phyloP scores from a whole-genome alignment of 2,888 invertebrate species.

The Leucoma salicis region DNA sequence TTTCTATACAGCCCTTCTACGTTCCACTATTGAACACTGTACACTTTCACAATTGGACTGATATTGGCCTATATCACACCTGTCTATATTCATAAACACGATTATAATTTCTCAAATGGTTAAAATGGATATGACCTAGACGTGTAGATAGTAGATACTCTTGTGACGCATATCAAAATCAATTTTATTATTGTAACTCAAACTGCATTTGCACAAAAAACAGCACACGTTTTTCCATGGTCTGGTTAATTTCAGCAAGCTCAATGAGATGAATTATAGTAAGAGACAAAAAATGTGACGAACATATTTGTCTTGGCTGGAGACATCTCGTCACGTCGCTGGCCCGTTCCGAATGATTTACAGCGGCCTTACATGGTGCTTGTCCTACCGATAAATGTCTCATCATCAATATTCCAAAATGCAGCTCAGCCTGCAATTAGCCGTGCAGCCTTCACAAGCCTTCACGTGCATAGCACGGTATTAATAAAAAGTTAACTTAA shows the following conservation, averaged over 20 bases:
- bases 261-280: slow-evolving; percentile 64
- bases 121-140: no score
- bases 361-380: slow-evolving; percentile 74
- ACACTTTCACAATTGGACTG: no score
- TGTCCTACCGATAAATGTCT: slow-evolving; percentile 79
- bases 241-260: slow-evolving; percentile 51
- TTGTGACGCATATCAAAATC: not conserved
- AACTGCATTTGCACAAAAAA: slow-evolving; percentile 27
- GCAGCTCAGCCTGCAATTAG: slow-evolving; percentile 78
- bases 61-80: no score
- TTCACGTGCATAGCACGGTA: slow-evolving; percentile 62
- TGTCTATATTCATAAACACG: no score
- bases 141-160: no score
- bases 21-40: no score
- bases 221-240: slow-evolving; percentile 44
- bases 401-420: slow-evolving; percentile 82
- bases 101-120: no score
- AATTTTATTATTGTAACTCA: slow-evolving; percentile 5
- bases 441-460: slow-evolving; percentile 75
- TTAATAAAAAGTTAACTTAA: slow-evolving; percentile 66
- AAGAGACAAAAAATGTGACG: slow-evolving; percentile 65
- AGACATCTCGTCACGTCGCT: slow-evolving; percentile 78
- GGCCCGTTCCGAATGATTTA: slow-evolving; percentile 77
- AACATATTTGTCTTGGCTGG: slow-evolving; percentile 73
- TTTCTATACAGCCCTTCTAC: no score